phyloP scores from a whole-genome alignment of 2,888 invertebrate genomes.

The Diarsia mendica region DNA sequence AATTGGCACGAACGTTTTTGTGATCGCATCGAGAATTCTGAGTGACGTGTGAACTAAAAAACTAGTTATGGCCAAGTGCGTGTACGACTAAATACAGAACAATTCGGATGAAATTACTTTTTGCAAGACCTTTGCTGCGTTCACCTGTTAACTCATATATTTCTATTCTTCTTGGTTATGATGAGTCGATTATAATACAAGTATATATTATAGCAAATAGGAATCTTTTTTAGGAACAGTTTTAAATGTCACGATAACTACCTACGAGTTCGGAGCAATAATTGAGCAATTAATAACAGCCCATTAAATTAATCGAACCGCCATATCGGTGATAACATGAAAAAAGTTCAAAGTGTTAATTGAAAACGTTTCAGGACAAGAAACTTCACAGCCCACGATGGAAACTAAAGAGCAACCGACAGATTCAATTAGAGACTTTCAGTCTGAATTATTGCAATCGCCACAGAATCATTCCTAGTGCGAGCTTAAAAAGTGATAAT shows the following conservation, averaged over 20 bases:
- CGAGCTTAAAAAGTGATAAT: conserved; percentile 48
- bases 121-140: conserved; percentile 12
- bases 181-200: conserved; percentile 2
- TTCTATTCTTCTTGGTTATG: conserved; percentile 16
- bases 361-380: conserved; percentile 31
- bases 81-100: conserved; percentile 38
- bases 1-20: conserved; percentile 61
- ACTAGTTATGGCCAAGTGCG: conserved; percentile 24
- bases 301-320: conserved; percentile 9
- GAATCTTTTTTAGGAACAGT: conserved; percentile 2
- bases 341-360: conserved; percentile 14
- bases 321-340: not conserved
- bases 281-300: conserved; percentile 16
- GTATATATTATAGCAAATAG: not conserved
- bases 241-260: conserved; percentile 28
- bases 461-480: conserved; percentile 37
- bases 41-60: conserved; percentile 44
- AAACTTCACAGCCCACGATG: conserved; percentile 36
- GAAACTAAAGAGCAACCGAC: conserved; percentile 42
- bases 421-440: conserved; percentile 47
- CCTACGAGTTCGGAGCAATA: not conserved
- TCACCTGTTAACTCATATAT: conserved; percentile 33
- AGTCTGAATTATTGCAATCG: conserved; percentile 29
- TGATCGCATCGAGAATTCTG: conserved; percentile 41
- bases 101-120: conserved; percentile 46